phyloP scores from a whole-genome alignment of 2,888 invertebrate genomes.

The Drosophila nr. fundita region DNA sequence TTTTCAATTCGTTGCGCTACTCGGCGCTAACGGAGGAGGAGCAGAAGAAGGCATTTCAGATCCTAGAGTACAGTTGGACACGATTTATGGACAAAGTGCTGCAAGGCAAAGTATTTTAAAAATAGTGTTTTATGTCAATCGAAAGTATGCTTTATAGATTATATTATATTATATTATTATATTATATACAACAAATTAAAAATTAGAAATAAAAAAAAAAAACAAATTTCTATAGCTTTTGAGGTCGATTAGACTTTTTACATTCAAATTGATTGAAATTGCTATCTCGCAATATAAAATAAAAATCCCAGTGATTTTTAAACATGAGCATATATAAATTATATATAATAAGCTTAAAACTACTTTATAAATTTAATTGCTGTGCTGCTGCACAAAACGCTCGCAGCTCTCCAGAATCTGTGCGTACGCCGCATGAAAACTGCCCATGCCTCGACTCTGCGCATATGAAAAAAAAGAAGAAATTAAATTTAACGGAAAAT shows the following conservation, averaged over 20 bases:
- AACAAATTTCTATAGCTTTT: neutral
- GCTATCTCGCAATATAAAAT: neutral
- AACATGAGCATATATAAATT: neutral
- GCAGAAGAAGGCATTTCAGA: conserved; percentile 57
- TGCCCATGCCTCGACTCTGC: conserved; percentile 76
- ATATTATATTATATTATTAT: neutral
- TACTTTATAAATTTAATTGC: neutral
- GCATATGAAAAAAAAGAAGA: neutral
- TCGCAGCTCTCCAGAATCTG: conserved; percentile 77
- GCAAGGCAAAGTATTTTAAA: conserved; percentile 68
- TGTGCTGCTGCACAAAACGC: conserved; percentile 56
- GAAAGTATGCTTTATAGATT: neutral
- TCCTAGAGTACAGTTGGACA: conserved; percentile 77
- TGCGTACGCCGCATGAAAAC: conserved; percentile 72
- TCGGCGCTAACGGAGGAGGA: conserved; percentile 74
- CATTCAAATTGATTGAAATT: neutral
- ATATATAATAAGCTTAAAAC: neutral
- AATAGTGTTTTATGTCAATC: neutral
- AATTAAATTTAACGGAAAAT: neutral
- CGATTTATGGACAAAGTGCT: conserved; percentile 77
- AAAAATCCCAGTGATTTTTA: neutral
- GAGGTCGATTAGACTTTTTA: neutral
- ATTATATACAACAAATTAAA: neutral
- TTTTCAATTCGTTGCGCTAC: conserved; percentile 87
- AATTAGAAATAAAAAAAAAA: neutral